These are phyloP conservation scores for Taenaris catops DNA, from an alignment of 2,888 invertebrate genomes.

Conservation along the genomic window DNA sequence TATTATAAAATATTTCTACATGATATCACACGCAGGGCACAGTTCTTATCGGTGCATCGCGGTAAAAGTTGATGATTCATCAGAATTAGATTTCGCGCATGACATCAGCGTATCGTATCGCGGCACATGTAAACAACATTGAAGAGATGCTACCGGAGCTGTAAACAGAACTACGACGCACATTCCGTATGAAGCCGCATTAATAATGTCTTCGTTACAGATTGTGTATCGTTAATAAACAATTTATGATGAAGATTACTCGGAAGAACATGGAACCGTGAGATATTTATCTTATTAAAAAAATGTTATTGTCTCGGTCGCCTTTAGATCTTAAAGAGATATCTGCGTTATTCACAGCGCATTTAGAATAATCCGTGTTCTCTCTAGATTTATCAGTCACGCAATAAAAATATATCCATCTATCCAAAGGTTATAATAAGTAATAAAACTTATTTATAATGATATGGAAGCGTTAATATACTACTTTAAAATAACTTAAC, in stretches of 20 bases:
- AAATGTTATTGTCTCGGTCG: too few species aligned
- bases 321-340: too few species aligned
- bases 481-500: too few species aligned
- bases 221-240: constrained; percentile 25
- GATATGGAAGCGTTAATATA: too few species aligned
- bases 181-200: not conserved
- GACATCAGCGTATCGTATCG: constrained; percentile 70
- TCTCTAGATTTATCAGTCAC: too few species aligned
- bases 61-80: constrained; percentile 74
- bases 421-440: too few species aligned
- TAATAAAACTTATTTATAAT: too few species aligned
- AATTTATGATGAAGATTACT: constrained; percentile 35
- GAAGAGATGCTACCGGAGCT: constrained; percentile 26
- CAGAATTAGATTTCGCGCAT: constrained; percentile 62
- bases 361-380: too few species aligned
- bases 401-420: too few species aligned
- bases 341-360: too few species aligned
- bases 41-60: constrained; percentile 69
- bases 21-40: constrained; percentile 54
- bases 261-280: constrained; percentile 27
- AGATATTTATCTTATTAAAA: too few species aligned
- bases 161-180: constrained; percentile 20
- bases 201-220: constrained; percentile 6
- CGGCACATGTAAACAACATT: constrained; percentile 46
- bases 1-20: too few species aligned